These are phyloP conservation scores for Aquatica leii DNA, from an alignment of 2,888 invertebrate genomes.

Conservation along the genomic window DNA sequence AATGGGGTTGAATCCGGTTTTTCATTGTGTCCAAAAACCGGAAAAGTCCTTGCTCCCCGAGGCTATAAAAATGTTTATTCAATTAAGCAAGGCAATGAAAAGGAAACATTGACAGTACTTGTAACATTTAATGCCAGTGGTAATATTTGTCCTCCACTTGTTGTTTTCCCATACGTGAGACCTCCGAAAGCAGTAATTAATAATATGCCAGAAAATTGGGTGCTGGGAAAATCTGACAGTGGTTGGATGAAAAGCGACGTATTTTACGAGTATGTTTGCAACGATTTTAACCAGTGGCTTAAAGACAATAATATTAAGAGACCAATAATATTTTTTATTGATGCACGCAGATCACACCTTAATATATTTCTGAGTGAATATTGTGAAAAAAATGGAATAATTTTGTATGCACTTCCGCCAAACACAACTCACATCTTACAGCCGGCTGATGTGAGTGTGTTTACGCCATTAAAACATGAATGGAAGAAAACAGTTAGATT, in stretches of 20 bases:
- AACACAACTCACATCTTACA: not conserved
- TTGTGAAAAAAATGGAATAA: not conserved
- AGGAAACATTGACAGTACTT: not conserved
- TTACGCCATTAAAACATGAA: not conserved
- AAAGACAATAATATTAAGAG: not conserved
- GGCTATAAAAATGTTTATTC: too few relatives aligned
- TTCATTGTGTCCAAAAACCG: too few relatives aligned
- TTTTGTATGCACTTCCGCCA: not conserved
- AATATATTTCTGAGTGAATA: not conserved
- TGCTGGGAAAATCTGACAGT: not conserved
- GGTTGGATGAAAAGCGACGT: not conserved
- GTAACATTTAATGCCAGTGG: slow-evolving; percentile 4
- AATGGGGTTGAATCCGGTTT: too few relatives aligned
- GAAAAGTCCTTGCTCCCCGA: too few relatives aligned
- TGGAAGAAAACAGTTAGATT: not conserved
- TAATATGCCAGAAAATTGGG: slow-evolving; percentile 1
- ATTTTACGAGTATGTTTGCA: not conserved
- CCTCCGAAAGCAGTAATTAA: not conserved
- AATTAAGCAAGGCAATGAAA: not conserved
- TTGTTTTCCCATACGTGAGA: not conserved
- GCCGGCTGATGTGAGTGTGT: not conserved
- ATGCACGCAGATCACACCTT: not conserved
- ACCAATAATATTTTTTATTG: not conserved
- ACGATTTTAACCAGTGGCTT: not conserved
- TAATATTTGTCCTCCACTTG: not conserved